Evolutionary conservation across 2,797 vertebrate genomes (phyloP).

Genomic region (Jordanella pulchra): DNA sequence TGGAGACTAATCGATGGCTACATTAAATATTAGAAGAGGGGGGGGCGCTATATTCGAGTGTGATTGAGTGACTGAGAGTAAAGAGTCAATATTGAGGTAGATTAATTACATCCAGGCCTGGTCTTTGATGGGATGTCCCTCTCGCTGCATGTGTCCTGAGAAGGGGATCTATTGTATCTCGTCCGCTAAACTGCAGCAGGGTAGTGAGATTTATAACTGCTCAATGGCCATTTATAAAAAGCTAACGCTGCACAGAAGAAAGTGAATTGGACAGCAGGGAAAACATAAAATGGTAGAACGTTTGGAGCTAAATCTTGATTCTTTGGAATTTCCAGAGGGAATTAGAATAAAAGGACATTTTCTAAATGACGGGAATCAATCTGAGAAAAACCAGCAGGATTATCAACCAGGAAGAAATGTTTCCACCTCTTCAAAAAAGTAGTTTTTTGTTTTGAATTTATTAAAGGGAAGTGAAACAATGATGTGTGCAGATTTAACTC

Average conservation of each 20-base stretch:
- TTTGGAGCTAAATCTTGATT: slow-evolving; percentile 28
- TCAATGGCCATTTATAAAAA: slow-evolving; percentile 71
- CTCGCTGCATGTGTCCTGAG: slow-evolving; percentile 55
- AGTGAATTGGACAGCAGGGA: slow-evolving; percentile 64
- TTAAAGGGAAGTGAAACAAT: slow-evolving; percentile 64
- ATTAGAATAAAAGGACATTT: background rate
- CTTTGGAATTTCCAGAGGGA: background rate
- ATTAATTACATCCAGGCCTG: slow-evolving; percentile 77
- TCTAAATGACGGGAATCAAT: background rate
- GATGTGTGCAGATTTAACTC: slow-evolving; percentile 32
- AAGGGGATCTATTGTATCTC: slow-evolving; percentile 61
- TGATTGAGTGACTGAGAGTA: slow-evolving; percentile 64
- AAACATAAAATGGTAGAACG: slow-evolving; percentile 41
- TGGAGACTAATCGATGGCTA: slow-evolving; percentile 71
- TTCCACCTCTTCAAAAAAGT: slow-evolving; percentile 1
- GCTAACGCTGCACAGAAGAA: slow-evolving; percentile 63
- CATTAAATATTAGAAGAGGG: slow-evolving; percentile 83
- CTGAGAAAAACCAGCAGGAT: background rate
- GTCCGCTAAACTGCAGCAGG: slow-evolving; percentile 44
- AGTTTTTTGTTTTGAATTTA: slow-evolving; percentile 10
- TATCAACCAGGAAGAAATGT: background rate
- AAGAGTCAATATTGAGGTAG: slow-evolving; percentile 78
- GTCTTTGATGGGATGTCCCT: slow-evolving; percentile 62
- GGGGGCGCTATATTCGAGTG: slow-evolving; percentile 75
- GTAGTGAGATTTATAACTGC: slow-evolving; percentile 62